A percentile compares a stretch with the other conserved stretches of the same genome.
These are phyloP conservation scores for Emmelina monodactyla DNA, from an alignment of 2,888 invertebrate species.

Conservation along the genomic window DNA sequence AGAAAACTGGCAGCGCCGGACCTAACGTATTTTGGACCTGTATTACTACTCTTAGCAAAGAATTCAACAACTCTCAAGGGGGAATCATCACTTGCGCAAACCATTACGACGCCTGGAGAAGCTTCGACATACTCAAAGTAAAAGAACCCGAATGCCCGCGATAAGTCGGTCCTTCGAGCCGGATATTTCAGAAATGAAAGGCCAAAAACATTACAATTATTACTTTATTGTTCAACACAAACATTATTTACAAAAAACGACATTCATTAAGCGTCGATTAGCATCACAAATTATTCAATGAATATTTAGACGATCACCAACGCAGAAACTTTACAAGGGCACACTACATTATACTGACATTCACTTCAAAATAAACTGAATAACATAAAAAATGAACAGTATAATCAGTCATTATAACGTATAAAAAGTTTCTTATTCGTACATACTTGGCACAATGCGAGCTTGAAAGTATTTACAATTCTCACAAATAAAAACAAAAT, in stretches of 20 bases:
- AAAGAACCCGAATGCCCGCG: slow-evolving; percentile 32
- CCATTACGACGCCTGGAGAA: slow-evolving; percentile 29
- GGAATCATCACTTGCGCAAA: slow-evolving; percentile 29
- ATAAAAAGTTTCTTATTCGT: slow-evolving; percentile 16
- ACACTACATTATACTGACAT: neutral
- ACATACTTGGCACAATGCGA: slow-evolving; percentile 34
- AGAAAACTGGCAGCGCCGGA: slow-evolving; percentile 18
- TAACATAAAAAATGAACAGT: neutral
- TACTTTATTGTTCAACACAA: slow-evolving; percentile 21
- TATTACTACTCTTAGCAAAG: slow-evolving; percentile 23
- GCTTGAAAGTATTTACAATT: slow-evolving; percentile 35
- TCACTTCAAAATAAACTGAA: neutral
- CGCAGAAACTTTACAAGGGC: slow-evolving; percentile 10
- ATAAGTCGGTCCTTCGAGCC: slow-evolving; percentile 7
- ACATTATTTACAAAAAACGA: slow-evolving; percentile 15
- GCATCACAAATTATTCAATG: slow-evolving; percentile 8
- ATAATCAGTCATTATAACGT: slow-evolving; percentile 2
- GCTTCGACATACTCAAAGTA: slow-evolving; percentile 37
- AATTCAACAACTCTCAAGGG: slow-evolving; percentile 20
- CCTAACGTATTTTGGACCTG: slow-evolving; percentile 32
- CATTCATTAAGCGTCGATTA: slow-evolving; percentile 10
- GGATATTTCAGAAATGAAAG: neutral
- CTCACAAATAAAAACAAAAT: slow-evolving; percentile 14
- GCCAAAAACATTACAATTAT: neutral
- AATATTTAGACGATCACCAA: slow-evolving; percentile 11